These are phyloP conservation scores for Aphrophora alni DNA, from an alignment of 2,888 invertebrate genomes.

Conservation along the genomic window DNA sequence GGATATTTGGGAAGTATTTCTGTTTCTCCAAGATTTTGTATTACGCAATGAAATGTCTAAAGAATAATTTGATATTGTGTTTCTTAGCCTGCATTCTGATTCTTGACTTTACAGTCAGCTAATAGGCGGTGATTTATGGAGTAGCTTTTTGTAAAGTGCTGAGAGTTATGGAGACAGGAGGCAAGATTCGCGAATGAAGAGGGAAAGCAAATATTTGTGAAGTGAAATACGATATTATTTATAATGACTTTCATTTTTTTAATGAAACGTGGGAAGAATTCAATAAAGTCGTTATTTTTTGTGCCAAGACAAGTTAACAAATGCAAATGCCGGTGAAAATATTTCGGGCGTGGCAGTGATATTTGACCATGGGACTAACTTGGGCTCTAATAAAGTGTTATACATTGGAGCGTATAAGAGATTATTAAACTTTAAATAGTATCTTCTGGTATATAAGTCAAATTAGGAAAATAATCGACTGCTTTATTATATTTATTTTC, in stretches of 20 bases:
- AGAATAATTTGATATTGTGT: no score
- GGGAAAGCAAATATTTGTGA: not conserved
- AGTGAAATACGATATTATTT: not conserved
- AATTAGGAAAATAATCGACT: no score
- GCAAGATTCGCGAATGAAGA: not conserved
- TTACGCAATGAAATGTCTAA: no score
- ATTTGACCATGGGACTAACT: not conserved
- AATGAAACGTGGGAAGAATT: not conserved
- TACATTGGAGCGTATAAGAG: no score
- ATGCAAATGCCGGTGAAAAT: not conserved
- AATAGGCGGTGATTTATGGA: not conserved
- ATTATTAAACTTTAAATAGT: no score
- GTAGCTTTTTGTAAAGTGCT: not conserved
- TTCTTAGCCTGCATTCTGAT: no score
- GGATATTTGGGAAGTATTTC: no score
- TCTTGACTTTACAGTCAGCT: no score
- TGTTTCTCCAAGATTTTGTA: no score
- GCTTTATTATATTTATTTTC: no score
- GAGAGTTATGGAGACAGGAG: not conserved
- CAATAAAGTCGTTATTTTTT: not conserved
- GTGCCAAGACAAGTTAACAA: not conserved
- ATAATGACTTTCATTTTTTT: not conserved
- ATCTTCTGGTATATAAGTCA: no score
- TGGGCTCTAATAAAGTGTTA: no score
- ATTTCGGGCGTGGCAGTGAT: not conserved